phyloP scores from a whole-genome alignment of 2,797 vertebrate genomes.

The Gymnopithys bicolor region DNA sequence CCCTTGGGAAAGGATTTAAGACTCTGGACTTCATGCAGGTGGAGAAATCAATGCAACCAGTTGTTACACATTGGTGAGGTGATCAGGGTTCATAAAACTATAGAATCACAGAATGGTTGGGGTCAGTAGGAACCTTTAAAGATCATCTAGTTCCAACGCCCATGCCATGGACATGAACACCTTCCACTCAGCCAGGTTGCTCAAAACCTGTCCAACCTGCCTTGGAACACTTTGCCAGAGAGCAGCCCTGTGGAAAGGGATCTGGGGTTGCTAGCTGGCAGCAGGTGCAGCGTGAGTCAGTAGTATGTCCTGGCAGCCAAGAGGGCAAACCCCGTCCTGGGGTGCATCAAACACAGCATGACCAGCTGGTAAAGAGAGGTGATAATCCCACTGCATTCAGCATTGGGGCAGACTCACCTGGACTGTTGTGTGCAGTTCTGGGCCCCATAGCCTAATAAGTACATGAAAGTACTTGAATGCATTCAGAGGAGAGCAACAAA shows the following conservation, averaged over 20 bases:
- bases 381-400: neutral
- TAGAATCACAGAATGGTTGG: neutral
- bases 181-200: neutral
- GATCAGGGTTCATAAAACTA: neutral
- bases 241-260: neutral
- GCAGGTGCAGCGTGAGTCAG: neutral
- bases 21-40: neutral
- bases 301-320: neutral
- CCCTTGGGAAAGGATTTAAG: neutral
- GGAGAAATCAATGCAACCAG: neutral
- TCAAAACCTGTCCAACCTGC: neutral
- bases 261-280: neutral
- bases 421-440: neutral
- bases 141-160: neutral
- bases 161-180: accelerated
- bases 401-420: accelerated
- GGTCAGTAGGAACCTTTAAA: neutral
- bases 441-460: neutral
- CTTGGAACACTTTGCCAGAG: neutral
- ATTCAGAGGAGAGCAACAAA: neutral
- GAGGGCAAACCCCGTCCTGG: neutral
- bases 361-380: neutral
- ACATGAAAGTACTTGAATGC: neutral
- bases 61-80: neutral
- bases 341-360: neutral